These are phyloP conservation scores for Hylaea fasciaria DNA, from an alignment of 2,888 invertebrate species.

Conservation along the genomic window DNA sequence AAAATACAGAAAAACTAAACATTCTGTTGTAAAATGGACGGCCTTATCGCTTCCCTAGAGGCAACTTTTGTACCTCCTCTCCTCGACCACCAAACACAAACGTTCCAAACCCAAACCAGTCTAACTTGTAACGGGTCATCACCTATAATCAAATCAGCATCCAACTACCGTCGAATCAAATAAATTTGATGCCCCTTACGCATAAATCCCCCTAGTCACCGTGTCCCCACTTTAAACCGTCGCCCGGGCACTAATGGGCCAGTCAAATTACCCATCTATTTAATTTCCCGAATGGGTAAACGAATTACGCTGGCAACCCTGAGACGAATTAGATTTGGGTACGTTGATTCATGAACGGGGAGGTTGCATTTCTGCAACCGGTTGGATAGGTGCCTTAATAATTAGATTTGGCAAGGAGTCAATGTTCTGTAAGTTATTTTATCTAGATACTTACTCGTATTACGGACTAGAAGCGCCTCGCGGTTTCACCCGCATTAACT, in stretches of 20 bases:
- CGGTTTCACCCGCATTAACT: no score
- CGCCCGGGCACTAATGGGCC: slow-evolving; percentile 71
- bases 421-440: slow-evolving; percentile 4
- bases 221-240: slow-evolving; percentile 62
- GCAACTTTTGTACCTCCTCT: no score
- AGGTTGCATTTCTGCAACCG: slow-evolving; percentile 16
- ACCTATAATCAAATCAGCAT: slow-evolving; percentile 42
- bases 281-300: slow-evolving; percentile 83
- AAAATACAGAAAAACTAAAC: no score
- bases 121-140: slow-evolving; percentile 16
- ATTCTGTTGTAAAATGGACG: no score
- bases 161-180: slow-evolving; percentile 51
- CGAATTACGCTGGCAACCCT: slow-evolving; percentile 82
- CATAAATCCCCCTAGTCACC: slow-evolving; percentile 75
- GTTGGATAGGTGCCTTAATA: slow-evolving; percentile 12
- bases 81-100: no score
- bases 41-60: no score
- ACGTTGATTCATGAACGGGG: slow-evolving; percentile 67
- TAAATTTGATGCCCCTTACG: slow-evolving; percentile 59
- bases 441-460: no score
- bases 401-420: slow-evolving; percentile 10
- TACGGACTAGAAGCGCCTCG: no score
- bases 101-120: slow-evolving; percentile 8
- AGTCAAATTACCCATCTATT: slow-evolving; percentile 83
- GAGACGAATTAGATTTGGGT: slow-evolving; percentile 80